phyloP scores from a whole-genome alignment of 2,797 vertebrate genomes.

The Acanthurus tractus region DNA sequence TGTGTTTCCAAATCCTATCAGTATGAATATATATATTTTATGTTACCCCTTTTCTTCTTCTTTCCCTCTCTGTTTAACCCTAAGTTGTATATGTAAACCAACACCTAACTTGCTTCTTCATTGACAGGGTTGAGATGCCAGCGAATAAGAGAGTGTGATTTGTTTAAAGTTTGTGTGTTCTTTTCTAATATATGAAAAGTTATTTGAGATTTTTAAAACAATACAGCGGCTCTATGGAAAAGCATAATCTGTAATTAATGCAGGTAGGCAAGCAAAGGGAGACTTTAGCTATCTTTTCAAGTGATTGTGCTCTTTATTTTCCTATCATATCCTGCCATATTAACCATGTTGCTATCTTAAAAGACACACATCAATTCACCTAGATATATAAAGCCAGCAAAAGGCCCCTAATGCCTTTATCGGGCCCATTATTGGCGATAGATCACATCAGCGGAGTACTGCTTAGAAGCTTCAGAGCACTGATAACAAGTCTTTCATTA shows the following conservation, averaged over 20 bases:
- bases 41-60: conserved; percentile 59
- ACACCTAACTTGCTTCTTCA: conserved; percentile 86
- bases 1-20: conserved; percentile 83
- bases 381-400: conserved; percentile 52
- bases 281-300: conserved; percentile 27
- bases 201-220: not conserved
- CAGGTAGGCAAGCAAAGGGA: conserved; percentile 52
- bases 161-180: conserved; percentile 58
- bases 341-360: conserved; percentile 66
- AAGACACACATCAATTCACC: conserved; percentile 73
- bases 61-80: conserved; percentile 70
- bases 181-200: not conserved
- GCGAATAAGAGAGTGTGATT: conserved; percentile 14
- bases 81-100: conserved; percentile 78
- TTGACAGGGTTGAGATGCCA: conserved; percentile 78
- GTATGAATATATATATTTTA: conserved; percentile 71
- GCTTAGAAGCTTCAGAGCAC: conserved; percentile 70
- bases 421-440: conserved; percentile 71
- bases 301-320: conserved; percentile 61
- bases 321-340: conserved; percentile 56
- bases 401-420: conserved; percentile 65
- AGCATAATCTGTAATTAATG: conserved; percentile 38
- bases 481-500: conserved; percentile 78
- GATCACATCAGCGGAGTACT: conserved; percentile 70
- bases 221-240: conserved; percentile 6